Percentiles rank a stretch among this genome's conserved stretches.
phyloP scores from a whole-genome alignment of 2,113 vertebrate genomes.

The Rhinichthys klamathensis region DNA sequence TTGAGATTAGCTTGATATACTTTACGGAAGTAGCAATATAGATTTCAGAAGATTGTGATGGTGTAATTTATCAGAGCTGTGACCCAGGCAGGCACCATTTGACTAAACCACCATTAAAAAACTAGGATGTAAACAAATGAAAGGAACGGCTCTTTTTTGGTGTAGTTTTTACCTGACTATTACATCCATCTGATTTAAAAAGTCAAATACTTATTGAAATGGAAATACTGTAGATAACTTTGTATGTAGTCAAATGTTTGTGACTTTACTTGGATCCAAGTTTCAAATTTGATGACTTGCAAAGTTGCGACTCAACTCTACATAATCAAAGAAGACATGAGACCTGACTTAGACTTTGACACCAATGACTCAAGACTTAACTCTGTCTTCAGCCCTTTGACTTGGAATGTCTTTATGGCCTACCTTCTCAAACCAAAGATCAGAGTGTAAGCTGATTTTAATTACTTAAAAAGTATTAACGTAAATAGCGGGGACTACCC shows the following conservation, averaged over 20 bases:
- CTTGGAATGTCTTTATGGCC: too few species aligned
- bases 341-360: too few species aligned
- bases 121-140: not conserved
- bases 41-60: not conserved
- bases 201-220: not conserved
- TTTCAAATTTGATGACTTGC: too few species aligned
- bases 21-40: not conserved
- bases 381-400: too few species aligned
- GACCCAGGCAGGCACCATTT: not conserved
- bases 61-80: slow-evolving; percentile 25
- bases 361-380: too few species aligned
- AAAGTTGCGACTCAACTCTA: too few species aligned
- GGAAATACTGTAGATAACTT: not conserved
- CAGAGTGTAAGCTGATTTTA: too few species aligned
- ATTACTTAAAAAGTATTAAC: too few species aligned
- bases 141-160: not conserved
- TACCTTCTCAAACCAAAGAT: too few species aligned
- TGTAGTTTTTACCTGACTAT: not conserved
- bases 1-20: not conserved
- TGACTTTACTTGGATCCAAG: not conserved
- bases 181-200: not conserved
- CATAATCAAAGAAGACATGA: too few species aligned
- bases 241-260: not conserved
- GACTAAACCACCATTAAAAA: slow-evolving; percentile 29
- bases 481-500: too few species aligned